Percentiles rank a stretch among this genome's conserved stretches.
Conservation (phyloP, 2,113 vertebrate species). For the Dromaius novaehollandiae region DNA sequence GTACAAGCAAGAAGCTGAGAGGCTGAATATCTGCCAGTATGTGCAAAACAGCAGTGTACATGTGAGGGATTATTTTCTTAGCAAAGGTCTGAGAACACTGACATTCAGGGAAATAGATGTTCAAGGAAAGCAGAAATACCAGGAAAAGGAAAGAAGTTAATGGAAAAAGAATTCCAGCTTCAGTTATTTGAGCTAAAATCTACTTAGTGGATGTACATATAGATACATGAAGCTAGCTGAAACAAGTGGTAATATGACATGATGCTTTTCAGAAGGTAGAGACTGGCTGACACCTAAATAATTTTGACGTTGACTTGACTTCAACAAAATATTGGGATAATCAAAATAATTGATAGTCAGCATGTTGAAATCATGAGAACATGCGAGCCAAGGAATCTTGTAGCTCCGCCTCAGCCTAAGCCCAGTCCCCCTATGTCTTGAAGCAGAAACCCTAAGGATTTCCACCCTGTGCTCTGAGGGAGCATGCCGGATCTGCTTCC, state of each 20-base stretch:
- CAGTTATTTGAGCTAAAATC: background rate
- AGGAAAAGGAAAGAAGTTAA: background rate
- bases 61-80: background rate
- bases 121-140: background rate
- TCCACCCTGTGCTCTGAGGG: background rate
- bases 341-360: background rate
- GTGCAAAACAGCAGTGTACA: background rate
- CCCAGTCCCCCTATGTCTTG: background rate
- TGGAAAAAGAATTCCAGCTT: background rate
- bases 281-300: background rate
- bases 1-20: background rate
- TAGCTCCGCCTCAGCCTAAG: background rate
- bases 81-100: background rate
- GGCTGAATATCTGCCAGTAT: background rate
- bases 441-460: background rate
- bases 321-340: background rate
- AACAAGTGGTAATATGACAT: background rate
- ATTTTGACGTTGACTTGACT: background rate
- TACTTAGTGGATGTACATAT: background rate
- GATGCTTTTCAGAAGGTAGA: background rate
- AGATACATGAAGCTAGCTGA: background rate
- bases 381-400: background rate
- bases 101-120: background rate
- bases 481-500: background rate
- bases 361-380: background rate